Evolutionary conservation across 2,797 vertebrate genomes (phyloP), one percentile per base, ranked within the genome.

Genomic region (Antennarius maculatus): DNA sequence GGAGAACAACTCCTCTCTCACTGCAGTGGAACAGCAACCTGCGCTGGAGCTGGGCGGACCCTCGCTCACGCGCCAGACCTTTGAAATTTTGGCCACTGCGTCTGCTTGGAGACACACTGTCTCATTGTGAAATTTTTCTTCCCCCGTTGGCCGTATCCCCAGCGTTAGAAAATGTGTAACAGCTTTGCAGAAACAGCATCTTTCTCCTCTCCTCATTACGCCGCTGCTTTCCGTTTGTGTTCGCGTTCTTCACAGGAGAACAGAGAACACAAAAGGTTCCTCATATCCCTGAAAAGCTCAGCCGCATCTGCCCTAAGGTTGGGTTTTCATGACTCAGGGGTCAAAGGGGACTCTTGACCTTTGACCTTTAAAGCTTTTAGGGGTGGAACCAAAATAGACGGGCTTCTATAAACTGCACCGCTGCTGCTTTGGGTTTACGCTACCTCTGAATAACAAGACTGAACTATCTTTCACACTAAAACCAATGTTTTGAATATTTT

Each of bases 21-120:
- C 77, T 85, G 88, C 86, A 82, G 84, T 73, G 80, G 79, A 87
- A 55, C 80, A 82, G 84, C 85, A 81, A 86, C 86, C 86, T 87
- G 86, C 79, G 7, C 83, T 69, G 88, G 82, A 78, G 70, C 85
- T 76, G 84, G 86, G 86, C 82, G 81, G 84, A 75, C 85, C 83
- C 81, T 65, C 62, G 9, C 76, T 78, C 84, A 61, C 28, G 16
- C 83, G 87, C 84, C 86, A 84, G 86, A 77, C 78, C 88, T 87
- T 80, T 83, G 81, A 85, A 83, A 80, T 78, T 62, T 79, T 91
- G 86, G 80, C 87, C 80, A 68, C 74, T 65, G 83, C 69, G 57
- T 78, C 79, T 68, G 66, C 83, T 76, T 47, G 67, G 80, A 90
- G 88, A 90, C 85, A 87, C 83, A 86, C 85, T 76, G 85, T 88